A percentile compares a stretch with the other conserved stretches of the same genome.
phyloP scores from a whole-genome alignment of 2,797 vertebrate genomes.

The Cuniculus paca region DNA sequence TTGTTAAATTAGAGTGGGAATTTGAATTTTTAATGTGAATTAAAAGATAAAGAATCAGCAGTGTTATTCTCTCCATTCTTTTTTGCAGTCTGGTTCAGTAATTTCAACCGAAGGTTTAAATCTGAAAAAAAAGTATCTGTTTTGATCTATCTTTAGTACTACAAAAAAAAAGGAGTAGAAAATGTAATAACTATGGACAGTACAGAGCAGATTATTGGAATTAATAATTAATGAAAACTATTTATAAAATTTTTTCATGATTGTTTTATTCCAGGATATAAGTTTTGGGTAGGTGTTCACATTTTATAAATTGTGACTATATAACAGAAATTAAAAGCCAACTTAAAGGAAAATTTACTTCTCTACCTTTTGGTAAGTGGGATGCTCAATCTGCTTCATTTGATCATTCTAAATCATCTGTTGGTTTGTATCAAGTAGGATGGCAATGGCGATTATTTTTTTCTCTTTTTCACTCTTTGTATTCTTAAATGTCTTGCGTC shows the following conservation, averaged over 20 bases:
- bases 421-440: not conserved
- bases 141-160: constrained; percentile 23
- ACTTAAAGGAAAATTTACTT: not conserved
- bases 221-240: constrained; percentile 13
- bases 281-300: not conserved
- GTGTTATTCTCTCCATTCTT: not conserved
- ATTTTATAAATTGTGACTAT: constrained; percentile 30
- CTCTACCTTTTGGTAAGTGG: not conserved
- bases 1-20: constrained; percentile 7
- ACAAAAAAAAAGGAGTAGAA: not conserved
- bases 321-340: not conserved
- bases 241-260: constrained; percentile 2
- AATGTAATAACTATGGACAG: not conserved
- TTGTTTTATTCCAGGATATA: not conserved
- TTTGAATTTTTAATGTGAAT: not conserved
- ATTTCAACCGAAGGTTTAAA: constrained; percentile 37
- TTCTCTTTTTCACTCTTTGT: not conserved
- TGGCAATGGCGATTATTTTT: not conserved
- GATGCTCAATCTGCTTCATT: not conserved
- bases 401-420: not conserved
- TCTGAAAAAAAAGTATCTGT: constrained; percentile 53
- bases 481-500: not conserved
- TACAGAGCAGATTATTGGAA: not conserved
- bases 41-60: not conserved
- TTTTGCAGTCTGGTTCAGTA: not conserved